Evolutionary conservation across 2,888 invertebrate genomes (phyloP), one percentile per base, ranked within the genome.

Genomic region (Lycophotia porphyrea): DNA sequence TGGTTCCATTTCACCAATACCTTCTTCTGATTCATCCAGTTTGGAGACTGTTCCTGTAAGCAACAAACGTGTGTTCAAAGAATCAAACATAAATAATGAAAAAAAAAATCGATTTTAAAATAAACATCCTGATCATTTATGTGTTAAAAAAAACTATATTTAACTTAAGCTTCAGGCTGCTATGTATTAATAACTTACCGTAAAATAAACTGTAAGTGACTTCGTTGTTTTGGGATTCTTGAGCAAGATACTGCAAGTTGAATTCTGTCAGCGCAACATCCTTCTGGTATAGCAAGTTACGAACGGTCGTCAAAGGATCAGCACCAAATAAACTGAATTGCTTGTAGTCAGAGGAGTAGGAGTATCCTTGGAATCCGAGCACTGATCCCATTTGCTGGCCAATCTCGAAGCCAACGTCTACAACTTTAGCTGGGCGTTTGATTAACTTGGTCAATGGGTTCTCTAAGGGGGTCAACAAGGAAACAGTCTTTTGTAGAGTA

Each of bases 351-450:
- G 90, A 85, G 8, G 96, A 95, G 79, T 97, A 97, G 39, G 97
- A 96, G 80, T 95, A 95, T 78, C 95, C 96, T 87, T 97, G 93
- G 13, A 97, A 82, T 44, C 96, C 95, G 93, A 97, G 96, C 39
- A 94, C 94, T 85, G 97, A 92, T 31, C 97, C 97, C 65, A 96
- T 93, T 75, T 91, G 86, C 77, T 96, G 93, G 11, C 97, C 97
- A 52, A 96, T 90, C 66, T 88, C 97, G 85, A 88, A 84, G 81
- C 93, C 91, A 71, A 91, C 77, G 68, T 88, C 89, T 21, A 87
- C 87, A 24, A 88, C 91, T 88, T 90, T 94, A 82, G 86, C 92
- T 70, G 84, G 89, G n/a, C 91, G 93, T 68, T 88, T 90, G 69
- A 97, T 93, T 9, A 96, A 78, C 86, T 97, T 95, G 15, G 97